These are phyloP conservation scores for Eurosta solidaginis DNA, from an alignment of 1,140 invertebrate genomes.

Conservation along the genomic window DNA sequence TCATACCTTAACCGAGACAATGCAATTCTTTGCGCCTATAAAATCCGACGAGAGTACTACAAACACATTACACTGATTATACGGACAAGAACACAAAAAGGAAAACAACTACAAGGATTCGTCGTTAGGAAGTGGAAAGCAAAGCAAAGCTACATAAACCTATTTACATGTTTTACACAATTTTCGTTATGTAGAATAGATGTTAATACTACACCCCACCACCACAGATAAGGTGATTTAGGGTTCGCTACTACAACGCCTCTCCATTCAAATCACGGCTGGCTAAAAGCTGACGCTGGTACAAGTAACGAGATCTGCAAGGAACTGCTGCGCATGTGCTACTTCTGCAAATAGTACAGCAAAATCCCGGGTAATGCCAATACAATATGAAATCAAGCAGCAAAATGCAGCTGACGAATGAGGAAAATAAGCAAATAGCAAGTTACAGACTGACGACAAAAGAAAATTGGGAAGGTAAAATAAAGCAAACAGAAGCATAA, in stretches of 20 bases:
- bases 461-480: not conserved
- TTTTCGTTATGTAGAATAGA: not conserved
- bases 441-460: not conserved
- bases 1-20: not conserved
- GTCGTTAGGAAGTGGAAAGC: not conserved
- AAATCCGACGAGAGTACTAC: not conserved
- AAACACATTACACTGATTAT: not conserved
- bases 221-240: not conserved
- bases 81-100: not conserved
- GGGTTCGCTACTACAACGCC: not conserved
- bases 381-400: not conserved
- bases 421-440: not conserved
- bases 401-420: not conserved
- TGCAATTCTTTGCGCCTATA: not conserved
- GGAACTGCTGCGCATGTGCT: not conserved
- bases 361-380: constrained; percentile 15
- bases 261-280: not conserved
- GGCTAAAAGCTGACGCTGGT: too few species aligned
- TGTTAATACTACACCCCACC: not conserved
- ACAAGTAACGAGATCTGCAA: not conserved
- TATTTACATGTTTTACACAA: constrained; percentile 3
- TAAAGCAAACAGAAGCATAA: not conserved
- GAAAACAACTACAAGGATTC: not conserved
- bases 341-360: not conserved
- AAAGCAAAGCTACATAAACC: not conserved